Base-by-base conservation (phyloP, 1,140 invertebrate species). In the Pseudomyrmex cubaensis region DNA sequence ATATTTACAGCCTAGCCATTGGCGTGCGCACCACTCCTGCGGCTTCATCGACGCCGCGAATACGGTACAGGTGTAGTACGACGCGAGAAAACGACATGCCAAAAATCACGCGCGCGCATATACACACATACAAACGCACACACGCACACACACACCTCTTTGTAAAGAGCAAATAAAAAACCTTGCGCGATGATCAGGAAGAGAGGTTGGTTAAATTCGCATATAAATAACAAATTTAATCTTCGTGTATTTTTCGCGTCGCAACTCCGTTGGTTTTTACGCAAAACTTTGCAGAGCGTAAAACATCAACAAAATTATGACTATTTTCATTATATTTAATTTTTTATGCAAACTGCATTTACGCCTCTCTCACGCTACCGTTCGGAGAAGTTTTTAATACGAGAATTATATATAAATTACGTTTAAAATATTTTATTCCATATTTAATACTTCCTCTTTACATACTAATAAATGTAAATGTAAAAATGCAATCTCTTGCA, bases 1-100 rank as follows among this genome's bases (percentile, higher is more conserved):
- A 93, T 92, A 92, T 93, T 92, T 92, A 92, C 88, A 83, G 86
- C 90, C 72, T 88, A 88, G 86, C 72, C 74, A 87, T 88, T 88
- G 66, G 83, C 56, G 63, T 52, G 52, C 54, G 35, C 46, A 46
- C 70, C 74, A 70, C 35, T 83, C 85, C 22, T 61, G 15, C n/a
- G 22, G 8, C 10, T 1, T 52, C 0, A 22, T 35, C 63, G 44
- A 56, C 12, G 35, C 17, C 22, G 20, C 2, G 20, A 54, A 35
- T 35, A 69, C 20, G 44, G 20, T 8, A 15, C 12, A 52, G 22
- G 17, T 25, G 35, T 35, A 7, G 35, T 35, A 7, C 5, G 35
- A 17, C 13, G 22, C 7, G 63, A 69, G 2, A 1, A 59, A 80
- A 17, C 13, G 20, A 69, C 56, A 59, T 59, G 54, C 1, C 20